Evolutionary conservation across 2,113 vertebrate species (phyloP).

Genomic region (Stigmatopora argus): DNA sequence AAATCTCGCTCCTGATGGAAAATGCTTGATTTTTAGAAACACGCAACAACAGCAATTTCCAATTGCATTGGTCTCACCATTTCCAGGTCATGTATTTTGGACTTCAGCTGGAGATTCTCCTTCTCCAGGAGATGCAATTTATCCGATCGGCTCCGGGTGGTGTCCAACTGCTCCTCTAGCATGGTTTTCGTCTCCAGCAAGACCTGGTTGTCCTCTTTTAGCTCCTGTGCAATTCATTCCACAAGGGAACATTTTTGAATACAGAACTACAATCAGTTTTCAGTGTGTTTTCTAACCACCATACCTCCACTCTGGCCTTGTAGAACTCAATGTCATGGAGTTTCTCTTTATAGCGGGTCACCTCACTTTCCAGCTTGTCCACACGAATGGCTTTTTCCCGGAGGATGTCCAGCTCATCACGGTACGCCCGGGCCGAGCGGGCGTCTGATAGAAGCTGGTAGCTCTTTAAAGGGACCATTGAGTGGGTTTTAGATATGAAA

Average conservation of each 20-base stretch:
- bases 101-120: conserved; percentile 91
- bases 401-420: conserved; percentile 92
- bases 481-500: not conserved
- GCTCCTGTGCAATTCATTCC: conserved; percentile 71
- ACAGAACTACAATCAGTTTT: not conserved
- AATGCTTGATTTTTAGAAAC: not conserved
- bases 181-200: conserved; percentile 94
- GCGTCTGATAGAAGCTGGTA: conserved; percentile 88
- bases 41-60: not conserved
- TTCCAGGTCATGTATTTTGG: conserved; percentile 93
- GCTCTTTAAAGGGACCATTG: conserved; percentile 68
- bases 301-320: conserved; percentile 93
- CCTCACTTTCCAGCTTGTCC: conserved; percentile 96
- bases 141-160: conserved; percentile 85
- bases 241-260: not conserved
- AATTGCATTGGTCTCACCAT: conserved; percentile 71
- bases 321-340: conserved; percentile 97
- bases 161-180: conserved; percentile 92
- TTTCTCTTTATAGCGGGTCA: conserved; percentile 87
- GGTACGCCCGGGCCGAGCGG: conserved; percentile 86
- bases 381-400: conserved; percentile 91
- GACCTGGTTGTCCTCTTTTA: conserved; percentile 98
- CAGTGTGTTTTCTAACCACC: not conserved
- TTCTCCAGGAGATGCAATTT: conserved; percentile 96
- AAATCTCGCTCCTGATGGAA: conserved; percentile 83